Conservation (phyloP, 2,113 vertebrate genomes). For the Plectropomus leopardus region DNA sequence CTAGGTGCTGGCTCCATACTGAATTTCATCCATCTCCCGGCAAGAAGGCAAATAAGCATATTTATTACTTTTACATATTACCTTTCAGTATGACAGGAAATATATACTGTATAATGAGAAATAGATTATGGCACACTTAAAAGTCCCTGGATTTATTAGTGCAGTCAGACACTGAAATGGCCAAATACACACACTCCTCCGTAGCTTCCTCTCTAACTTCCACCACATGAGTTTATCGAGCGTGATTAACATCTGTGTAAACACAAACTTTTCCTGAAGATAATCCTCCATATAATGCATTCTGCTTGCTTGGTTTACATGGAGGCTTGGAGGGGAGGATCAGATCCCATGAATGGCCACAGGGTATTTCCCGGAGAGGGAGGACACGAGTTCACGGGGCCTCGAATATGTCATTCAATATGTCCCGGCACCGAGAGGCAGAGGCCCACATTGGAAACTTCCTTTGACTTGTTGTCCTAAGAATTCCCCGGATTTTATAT, state of each 20-base stretch:
- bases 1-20: neutral
- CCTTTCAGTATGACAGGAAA: neutral
- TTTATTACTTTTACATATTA: slow-evolving; percentile 7
- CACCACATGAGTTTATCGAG: slow-evolving; percentile 57
- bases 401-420: slow-evolving; percentile 79
- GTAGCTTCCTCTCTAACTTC: slow-evolving; percentile 32
- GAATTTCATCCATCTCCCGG: neutral
- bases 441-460: slow-evolving; percentile 68
- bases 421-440: slow-evolving; percentile 53
- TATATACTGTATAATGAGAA: slow-evolving; percentile 12
- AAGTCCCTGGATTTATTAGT: slow-evolving; percentile 20
- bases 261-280: slow-evolving; percentile 74
- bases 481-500: slow-evolving; percentile 54
- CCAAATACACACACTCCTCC: slow-evolving; percentile 19
- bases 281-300: slow-evolving; percentile 67
- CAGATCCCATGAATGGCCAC: slow-evolving; percentile 61
- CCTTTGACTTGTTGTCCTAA: slow-evolving; percentile 61
- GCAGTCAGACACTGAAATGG: slow-evolving; percentile 33
- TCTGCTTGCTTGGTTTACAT: slow-evolving; percentile 55
- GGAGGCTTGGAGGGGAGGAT: slow-evolving; percentile 65
- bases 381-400: slow-evolving; percentile 72
- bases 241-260: slow-evolving; percentile 78
- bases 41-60: neutral
- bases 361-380: slow-evolving; percentile 76
- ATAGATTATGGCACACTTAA: slow-evolving; percentile 15